A percentile compares a stretch with the other conserved stretches of the same genome.
phyloP scores from a whole-genome alignment of 2,113 vertebrate species.

The Pristiophorus japonicus region DNA sequence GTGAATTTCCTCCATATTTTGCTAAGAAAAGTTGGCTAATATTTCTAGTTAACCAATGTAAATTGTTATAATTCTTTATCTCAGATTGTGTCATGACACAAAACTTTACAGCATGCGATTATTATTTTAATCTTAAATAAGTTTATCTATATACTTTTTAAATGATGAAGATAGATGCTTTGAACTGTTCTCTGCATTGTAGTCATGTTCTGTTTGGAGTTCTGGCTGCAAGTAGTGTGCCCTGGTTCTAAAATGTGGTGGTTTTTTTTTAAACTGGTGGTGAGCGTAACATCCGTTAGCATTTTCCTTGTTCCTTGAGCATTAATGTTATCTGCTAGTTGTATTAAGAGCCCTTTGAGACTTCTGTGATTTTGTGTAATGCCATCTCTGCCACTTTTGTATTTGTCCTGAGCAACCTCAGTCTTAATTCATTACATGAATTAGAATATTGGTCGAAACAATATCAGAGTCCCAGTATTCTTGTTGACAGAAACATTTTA shows the following conservation, averaged over 20 bases:
- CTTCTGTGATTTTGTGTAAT: background rate
- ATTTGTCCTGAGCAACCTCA: background rate
- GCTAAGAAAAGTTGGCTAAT: background rate
- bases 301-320: background rate
- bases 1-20: background rate
- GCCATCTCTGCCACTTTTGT: background rate
- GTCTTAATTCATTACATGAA: background rate
- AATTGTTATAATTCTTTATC: background rate
- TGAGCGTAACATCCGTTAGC: background rate
- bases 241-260: background rate
- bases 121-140: background rate
- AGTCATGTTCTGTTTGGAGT: background rate
- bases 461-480: background rate
- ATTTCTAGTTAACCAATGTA: background rate
- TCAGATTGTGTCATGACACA: background rate
- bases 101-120: background rate
- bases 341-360: background rate
- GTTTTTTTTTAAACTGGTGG: background rate
- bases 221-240: background rate
- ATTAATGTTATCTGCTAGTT: background rate
- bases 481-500: background rate
- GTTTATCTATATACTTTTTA: background rate
- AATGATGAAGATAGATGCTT: background rate
- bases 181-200: too few species aligned
- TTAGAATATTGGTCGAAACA: background rate